Evolutionary conservation across 2,888 invertebrate genomes (phyloP).

Genomic region (Herminia tarsipennalis): DNA sequence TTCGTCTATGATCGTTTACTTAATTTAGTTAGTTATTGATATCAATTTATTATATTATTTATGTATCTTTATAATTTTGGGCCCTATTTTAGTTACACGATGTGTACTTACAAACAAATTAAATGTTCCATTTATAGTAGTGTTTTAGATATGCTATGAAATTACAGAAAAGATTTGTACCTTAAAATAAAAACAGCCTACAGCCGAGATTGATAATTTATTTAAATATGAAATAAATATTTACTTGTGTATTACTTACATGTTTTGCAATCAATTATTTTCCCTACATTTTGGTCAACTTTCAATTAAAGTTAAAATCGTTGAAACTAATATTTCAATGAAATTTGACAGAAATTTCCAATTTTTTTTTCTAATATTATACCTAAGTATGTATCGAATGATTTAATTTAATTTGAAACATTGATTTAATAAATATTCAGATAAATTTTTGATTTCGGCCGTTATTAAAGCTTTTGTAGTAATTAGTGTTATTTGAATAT

Average conservation of each 20-base stretch:
- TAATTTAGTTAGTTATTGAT: constrained; percentile 55
- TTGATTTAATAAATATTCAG: too few relatives aligned
- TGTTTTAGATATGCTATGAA: not conserved
- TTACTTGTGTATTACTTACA: too few relatives aligned
- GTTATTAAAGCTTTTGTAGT: not conserved
- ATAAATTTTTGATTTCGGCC: not conserved
- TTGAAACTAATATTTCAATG: too few relatives aligned
- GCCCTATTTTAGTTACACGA: constrained; percentile 7
- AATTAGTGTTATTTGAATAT: not conserved
- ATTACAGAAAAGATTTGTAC: not conserved
- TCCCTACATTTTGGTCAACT: too few relatives aligned
- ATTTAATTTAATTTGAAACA: too few relatives aligned
- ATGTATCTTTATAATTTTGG: constrained; percentile 44
- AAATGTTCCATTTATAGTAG: not conserved
- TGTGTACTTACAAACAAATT: not conserved
- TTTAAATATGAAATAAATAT: not conserved
- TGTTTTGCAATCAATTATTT: too few relatives aligned
- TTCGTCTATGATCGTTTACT: constrained; percentile 54
- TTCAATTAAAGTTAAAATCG: too few relatives aligned
- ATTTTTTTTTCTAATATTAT: too few relatives aligned
- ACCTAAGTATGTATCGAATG: too few relatives aligned
- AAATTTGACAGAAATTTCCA: too few relatives aligned
- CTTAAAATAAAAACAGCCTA: not conserved
- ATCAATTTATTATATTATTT: constrained; percentile 34
- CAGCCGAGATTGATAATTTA: not conserved